These are phyloP conservation scores for Macrosteles quadrilineatus DNA, from an alignment of 1,140 invertebrate genomes.

Conservation along the genomic window DNA sequence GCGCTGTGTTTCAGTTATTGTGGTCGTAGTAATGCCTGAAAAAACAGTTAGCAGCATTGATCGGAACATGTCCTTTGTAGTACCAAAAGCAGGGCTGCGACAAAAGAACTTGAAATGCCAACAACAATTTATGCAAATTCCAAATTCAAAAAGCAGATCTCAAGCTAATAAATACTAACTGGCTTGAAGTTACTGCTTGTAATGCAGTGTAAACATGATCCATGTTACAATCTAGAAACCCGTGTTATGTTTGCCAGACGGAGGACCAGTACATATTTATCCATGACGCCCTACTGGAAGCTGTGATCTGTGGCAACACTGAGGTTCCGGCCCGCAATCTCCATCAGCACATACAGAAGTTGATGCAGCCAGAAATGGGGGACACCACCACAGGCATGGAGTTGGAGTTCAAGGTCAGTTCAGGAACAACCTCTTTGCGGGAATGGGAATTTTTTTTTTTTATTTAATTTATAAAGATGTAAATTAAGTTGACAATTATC, in stretches of 20 bases:
- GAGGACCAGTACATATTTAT: slow-evolving; percentile 99
- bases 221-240: too few species aligned
- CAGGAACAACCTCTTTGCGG: not conserved
- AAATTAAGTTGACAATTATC: too few species aligned
- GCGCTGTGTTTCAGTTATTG: too few species aligned
- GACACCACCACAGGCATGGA: slow-evolving; percentile 96
- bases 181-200: not conserved
- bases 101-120: too few species aligned
- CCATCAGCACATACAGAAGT: slow-evolving; percentile 91
- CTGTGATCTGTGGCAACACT: slow-evolving; percentile 92
- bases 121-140: too few species aligned
- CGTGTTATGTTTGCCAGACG: too few species aligned
- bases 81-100: too few species aligned
- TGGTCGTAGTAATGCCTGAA: too few species aligned
- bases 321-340: slow-evolving; percentile 78
- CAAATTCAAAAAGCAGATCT: not conserved
- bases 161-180: not conserved
- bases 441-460: not conserved
- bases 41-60: too few species aligned
- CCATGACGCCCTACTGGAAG: slow-evolving; percentile 95
- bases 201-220: not conserved
- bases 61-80: too few species aligned
- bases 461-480: not conserved
- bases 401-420: slow-evolving; percentile 90
- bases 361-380: slow-evolving; percentile 77